phyloP scores from a whole-genome alignment of 2,113 vertebrate genomes.

The Camarhynchus parvulus region DNA sequence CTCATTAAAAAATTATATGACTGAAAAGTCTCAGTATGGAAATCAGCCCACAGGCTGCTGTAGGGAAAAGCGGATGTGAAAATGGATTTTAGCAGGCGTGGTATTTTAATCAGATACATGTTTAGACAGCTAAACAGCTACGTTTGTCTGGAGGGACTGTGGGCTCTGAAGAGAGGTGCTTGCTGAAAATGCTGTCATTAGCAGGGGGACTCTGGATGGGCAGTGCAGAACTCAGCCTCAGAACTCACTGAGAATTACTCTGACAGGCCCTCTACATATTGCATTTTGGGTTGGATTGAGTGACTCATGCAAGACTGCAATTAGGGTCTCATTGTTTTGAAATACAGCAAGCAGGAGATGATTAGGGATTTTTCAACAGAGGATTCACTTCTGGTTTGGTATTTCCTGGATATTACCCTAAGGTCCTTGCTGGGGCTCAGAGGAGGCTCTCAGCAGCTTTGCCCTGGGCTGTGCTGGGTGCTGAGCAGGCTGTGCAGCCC shows the following conservation, averaged over 20 bases:
- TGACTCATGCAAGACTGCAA: neutral
- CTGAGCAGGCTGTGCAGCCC: neutral
- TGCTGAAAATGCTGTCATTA: conserved; percentile 48
- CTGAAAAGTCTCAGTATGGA: neutral
- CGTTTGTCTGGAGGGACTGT: neutral
- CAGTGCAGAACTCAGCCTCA: conserved; percentile 1
- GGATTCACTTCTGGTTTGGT: neutral
- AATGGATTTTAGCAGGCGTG: neutral
- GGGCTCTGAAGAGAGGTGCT: neutral
- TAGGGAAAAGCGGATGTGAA: neutral
- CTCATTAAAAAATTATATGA: neutral
- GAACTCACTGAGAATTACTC: conserved; percentile 49
- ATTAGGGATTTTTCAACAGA: conserved; percentile 7
- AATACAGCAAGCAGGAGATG: neutral
- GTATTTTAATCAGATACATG: conserved; percentile 7
- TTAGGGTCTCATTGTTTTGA: conserved; percentile 41
- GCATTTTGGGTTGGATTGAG: conserved; percentile 14
- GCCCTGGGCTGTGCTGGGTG: neutral
- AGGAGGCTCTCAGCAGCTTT: neutral
- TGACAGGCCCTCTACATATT: conserved; percentile 32
- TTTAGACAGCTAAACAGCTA: neutral
- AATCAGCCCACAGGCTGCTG: conserved; percentile 13
- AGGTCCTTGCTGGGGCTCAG: neutral
- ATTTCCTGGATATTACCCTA: neutral
- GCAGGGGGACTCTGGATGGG: neutral